Evolutionary conservation across 1,140 invertebrate genomes (phyloP).

Genomic region (Habropoda laboriosa): DNA sequence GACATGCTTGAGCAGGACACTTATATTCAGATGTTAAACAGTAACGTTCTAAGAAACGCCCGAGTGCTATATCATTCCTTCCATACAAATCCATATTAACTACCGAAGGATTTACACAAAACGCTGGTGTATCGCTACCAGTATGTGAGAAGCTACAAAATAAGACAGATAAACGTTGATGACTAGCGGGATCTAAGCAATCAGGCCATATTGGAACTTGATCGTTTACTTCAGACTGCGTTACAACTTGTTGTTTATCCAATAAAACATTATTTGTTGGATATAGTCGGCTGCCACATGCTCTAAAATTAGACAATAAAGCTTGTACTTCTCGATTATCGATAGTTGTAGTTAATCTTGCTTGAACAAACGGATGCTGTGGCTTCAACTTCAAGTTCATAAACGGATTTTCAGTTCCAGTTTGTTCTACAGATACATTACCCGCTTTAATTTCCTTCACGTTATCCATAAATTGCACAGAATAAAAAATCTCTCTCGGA

Average conservation of each 20-base stretch:
- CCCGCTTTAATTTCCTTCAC: conserved; percentile 68
- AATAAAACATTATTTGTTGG: conserved; percentile 74
- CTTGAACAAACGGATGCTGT: conserved; percentile 88
- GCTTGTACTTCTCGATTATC: conserved; percentile 86
- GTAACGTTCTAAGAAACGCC: conserved; percentile 95
- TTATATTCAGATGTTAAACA: conserved; percentile 93
- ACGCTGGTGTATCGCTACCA: conserved; percentile 90
- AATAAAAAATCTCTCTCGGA: conserved; percentile 90
- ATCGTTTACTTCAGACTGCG: conserved; percentile 66
- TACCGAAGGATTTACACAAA: conserved; percentile 95
- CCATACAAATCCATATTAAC: conserved; percentile 98
- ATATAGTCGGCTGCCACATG: conserved; percentile 89
- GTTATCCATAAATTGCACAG: conserved; percentile 81
- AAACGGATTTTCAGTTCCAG: conserved; percentile 39
- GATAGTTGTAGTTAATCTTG: conserved; percentile 85
- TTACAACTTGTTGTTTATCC: conserved; percentile 52
- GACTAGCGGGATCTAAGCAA: conserved; percentile 92
- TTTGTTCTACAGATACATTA: conserved; percentile 48
- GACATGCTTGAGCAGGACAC: conserved; percentile 89
- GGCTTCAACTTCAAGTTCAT: conserved; percentile 72
- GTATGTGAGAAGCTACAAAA: conserved; percentile 95
- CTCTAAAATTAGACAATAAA: conserved; percentile 92
- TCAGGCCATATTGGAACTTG: conserved; percentile 82
- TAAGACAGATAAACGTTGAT: conserved; percentile 94
- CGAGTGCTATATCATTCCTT: conserved; percentile 95